Base-by-base conservation (phyloP, 2,888 invertebrate species). In the Pseudococcus longispinus region DNA sequence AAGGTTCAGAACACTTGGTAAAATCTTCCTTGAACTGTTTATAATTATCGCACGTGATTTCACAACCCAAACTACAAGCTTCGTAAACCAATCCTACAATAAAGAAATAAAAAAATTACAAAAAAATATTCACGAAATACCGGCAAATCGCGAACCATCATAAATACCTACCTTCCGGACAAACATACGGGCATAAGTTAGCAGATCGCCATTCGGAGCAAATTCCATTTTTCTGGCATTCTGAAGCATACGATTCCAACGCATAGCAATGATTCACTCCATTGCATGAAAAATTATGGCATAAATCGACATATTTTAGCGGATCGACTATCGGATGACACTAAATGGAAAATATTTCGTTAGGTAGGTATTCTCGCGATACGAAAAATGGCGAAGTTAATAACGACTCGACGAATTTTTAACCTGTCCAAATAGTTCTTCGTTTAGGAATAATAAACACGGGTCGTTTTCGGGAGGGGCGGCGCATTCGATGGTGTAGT, bases 201-300 rank as follows among this genome's bases (percentile, higher is more conserved):
- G 91, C 91, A 0, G 91, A 91, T 86, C 95, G 92, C 96, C 96
- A 96, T 89, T 93, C 91, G 0, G 95, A 91, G 89, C 96, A 96
- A n/a, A 96, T 92, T 13, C 94, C 95, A 87, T 93, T 92, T 18
- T 92, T 91, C 18, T 93, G 91, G 89, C 96, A 96, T 88, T 94
- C 94, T 87, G 93, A 92, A 0, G 95, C 95, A 90, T 96, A 96
- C 0, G 94, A 93, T 89, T 94, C 93, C 20, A 96, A 91, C 0
- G 93, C 91, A 23, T 91, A 91, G 89, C 96, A 96, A 0, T 93
- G 91, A 83, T 93, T 92, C 8, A 92, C 92, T 13, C 91, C 91
- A 8, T 91, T 92, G 91, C 94, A 95, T 89, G 93, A 90, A 87
- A 94, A 95, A 88, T 94, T 93, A 88, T 93, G 93, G 89, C 96